Conservation (phyloP, 2,888 invertebrate species). For the Tetanocera ferruginea region DNA sequence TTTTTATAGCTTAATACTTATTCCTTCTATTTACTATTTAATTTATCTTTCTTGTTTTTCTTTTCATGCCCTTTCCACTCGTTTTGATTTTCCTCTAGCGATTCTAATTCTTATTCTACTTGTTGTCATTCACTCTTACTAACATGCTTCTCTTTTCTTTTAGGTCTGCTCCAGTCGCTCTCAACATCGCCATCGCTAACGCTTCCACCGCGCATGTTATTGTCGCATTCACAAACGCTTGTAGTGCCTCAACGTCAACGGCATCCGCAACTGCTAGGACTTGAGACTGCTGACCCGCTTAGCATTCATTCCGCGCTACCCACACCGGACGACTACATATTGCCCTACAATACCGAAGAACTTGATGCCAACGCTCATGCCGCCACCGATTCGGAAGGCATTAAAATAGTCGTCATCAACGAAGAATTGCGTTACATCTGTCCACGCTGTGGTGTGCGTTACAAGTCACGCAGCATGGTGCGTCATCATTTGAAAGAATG, state of each 20-base stretch:
- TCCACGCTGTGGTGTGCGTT: constrained; percentile 56
- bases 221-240: neutral
- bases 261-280: neutral
- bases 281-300: neutral
- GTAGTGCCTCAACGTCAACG: neutral
- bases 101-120: neutral
- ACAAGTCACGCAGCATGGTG: constrained; percentile 54
- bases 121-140: constrained; percentile 42
- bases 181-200: neutral
- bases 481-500: constrained; percentile 57
- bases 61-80: neutral
- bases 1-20: neutral
- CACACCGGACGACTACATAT: neutral
- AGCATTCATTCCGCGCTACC: neutral
- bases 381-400: constrained; percentile 13
- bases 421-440: constrained; percentile 54
- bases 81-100: neutral
- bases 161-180: constrained; percentile 48
- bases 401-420: constrained; percentile 50
- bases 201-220: neutral
- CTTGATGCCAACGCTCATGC: neutral
- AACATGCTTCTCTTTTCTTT: constrained; percentile 57
- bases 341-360: neutral
- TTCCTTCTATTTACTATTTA: neutral
- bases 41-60: neutral